These are phyloP conservation scores for Nomia melanderi DNA, from an alignment of 1,140 invertebrate genomes.

Conservation along the genomic window DNA sequence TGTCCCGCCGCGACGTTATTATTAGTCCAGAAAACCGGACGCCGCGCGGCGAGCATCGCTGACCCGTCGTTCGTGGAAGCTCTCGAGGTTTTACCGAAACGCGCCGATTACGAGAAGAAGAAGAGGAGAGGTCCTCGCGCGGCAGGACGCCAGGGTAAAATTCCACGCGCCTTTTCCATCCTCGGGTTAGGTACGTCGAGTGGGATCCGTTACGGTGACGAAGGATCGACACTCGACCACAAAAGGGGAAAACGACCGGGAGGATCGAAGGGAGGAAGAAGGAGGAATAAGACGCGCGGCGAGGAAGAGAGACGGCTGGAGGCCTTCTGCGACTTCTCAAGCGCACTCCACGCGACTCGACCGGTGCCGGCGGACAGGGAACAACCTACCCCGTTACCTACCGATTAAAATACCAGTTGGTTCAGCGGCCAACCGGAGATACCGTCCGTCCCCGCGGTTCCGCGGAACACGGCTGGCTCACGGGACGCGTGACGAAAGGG, in stretches of 20 bases:
- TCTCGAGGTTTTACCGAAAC: too few species aligned
- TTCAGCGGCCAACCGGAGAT: too few species aligned
- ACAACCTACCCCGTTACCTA: constrained; percentile 39
- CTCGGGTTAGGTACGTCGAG: not conserved
- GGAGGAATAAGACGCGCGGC: not conserved
- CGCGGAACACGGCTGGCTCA: too few species aligned
- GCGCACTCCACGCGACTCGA: constrained; percentile 59
- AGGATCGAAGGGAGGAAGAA: constrained; percentile 51
- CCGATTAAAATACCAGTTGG: constrained; percentile 38
- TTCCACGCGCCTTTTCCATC: not conserved
- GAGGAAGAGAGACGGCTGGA: constrained; percentile 28
- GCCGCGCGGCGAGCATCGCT: too few species aligned
- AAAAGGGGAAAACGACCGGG: constrained; percentile 36
- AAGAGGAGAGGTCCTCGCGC: not conserved
- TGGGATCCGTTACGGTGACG: constrained; percentile 20
- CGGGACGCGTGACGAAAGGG: too few species aligned
- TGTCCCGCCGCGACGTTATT: not conserved
- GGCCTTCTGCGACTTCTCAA: constrained; percentile 75
- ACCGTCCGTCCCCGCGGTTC: too few species aligned
- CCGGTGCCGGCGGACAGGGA: constrained; percentile 60
- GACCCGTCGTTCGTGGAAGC: too few species aligned
- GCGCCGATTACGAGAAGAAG: not conserved
- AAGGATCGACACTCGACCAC: constrained; percentile 17
- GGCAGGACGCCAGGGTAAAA: not conserved
- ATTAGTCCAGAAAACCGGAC: not conserved